Percentiles rank a stretch among this genome's conserved stretches.
Conservation (phyloP, 2,797 vertebrate species). For the Phyllotis vaccarum region DNA sequence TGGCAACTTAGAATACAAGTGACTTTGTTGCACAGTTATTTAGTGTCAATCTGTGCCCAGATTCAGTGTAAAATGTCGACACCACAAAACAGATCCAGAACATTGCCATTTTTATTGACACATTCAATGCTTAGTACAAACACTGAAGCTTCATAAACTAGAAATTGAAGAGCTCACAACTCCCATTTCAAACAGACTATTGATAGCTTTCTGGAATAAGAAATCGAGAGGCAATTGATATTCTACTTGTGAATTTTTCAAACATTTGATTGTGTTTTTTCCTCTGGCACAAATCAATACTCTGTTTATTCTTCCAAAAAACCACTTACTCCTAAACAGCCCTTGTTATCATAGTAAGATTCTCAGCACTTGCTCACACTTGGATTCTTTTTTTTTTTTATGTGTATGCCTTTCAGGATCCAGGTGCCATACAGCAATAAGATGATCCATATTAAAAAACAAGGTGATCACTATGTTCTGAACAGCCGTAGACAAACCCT, state of each 20-base stretch:
- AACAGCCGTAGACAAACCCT: slow-evolving; percentile 89
- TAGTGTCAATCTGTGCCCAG: not conserved
- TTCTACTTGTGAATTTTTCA: not conserved
- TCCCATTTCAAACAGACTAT: not conserved
- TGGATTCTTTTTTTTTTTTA: not conserved
- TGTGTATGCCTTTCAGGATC: slow-evolving; percentile 85
- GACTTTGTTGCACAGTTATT: not conserved
- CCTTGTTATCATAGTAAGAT: not conserved
- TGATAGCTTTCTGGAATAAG: slow-evolving; percentile 3
- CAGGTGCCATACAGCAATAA: slow-evolving; percentile 91
- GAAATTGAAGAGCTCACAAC: not conserved
- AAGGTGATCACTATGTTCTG: slow-evolving; percentile 89
- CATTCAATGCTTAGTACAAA: not conserved
- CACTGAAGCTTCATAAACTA: not conserved
- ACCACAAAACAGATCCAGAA: not conserved
- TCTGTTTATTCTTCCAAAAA: slow-evolving; percentile 8
- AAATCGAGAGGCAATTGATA: not conserved
- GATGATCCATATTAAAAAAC: slow-evolving; percentile 89
- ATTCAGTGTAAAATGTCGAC: not conserved
- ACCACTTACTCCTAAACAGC: not conserved
- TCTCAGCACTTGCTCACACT: not conserved
- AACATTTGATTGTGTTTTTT: slow-evolving; percentile 18
- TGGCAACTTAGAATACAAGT: not conserved
- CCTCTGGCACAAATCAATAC: not conserved
- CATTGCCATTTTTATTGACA: slow-evolving; percentile 23